A percentile compares a stretch with the other conserved stretches of the same genome.
Evolutionary conservation across 2,797 vertebrate species (phyloP).

Genomic region (Sebastes hubbsi): DNA sequence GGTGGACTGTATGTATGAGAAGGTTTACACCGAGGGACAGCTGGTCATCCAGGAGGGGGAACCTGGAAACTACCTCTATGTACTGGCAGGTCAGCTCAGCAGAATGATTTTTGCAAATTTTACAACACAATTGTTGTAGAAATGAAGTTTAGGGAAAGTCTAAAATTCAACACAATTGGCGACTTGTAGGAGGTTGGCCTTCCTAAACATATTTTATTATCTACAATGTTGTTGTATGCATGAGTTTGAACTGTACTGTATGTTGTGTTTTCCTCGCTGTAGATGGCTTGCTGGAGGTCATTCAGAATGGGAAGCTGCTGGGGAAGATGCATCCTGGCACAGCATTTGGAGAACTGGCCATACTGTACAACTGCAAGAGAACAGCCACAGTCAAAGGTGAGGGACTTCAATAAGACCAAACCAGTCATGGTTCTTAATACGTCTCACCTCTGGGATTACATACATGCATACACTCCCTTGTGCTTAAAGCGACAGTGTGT

Average conservation of each 20-base stretch:
- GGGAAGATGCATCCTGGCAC: conserved; percentile 84
- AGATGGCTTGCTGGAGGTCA: conserved; percentile 84
- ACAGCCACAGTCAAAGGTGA: conserved; percentile 86
- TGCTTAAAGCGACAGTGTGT: not conserved
- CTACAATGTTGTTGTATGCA: not conserved
- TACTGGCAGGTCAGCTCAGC: conserved; percentile 78
- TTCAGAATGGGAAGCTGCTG: conserved; percentile 81
- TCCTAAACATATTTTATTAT: too few relatives aligned
- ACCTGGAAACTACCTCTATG: conserved; percentile 85
- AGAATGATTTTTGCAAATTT: not conserved
- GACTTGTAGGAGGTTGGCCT: not conserved
- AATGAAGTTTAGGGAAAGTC: not conserved
- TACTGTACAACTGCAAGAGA: conserved; percentile 87
- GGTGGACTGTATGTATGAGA: conserved; percentile 86
- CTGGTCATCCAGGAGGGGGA: conserved; percentile 84
- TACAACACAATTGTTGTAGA: not conserved
- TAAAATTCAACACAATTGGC: not conserved
- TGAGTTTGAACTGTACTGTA: not conserved
- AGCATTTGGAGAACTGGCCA: conserved; percentile 86
- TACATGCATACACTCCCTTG: not conserved
- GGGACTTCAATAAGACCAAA: not conserved
- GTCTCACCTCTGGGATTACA: not conserved
- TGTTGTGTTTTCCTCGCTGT: not conserved
- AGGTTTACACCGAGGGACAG: conserved; percentile 72
- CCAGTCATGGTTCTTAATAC: not conserved